Evolutionary conservation across 2,113 vertebrate species (phyloP).

Genomic region (Eulacestoma nigropectus): DNA sequence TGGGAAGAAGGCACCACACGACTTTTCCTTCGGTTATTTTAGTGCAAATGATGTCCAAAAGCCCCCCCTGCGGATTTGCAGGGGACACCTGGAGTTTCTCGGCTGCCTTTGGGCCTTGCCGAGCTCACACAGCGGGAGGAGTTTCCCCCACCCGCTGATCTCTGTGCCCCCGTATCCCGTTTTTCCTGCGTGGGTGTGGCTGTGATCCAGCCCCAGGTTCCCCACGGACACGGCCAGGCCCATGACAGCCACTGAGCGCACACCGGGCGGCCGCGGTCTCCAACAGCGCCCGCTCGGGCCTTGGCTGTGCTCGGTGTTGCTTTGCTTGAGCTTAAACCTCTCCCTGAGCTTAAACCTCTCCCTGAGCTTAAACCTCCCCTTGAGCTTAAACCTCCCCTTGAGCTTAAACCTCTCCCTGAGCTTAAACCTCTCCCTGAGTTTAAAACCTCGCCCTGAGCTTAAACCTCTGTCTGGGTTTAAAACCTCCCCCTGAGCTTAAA

Average conservation of each 20-base stretch:
- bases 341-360: background rate
- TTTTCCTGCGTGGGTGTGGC: conserved; percentile 48
- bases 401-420: background rate
- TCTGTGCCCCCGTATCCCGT: background rate
- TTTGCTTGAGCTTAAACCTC: background rate
- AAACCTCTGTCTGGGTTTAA: no score
- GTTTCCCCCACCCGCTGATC: conserved; percentile 17
- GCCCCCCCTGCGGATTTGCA: background rate
- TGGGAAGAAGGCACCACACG: fast-evolving
- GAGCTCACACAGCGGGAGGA: background rate
- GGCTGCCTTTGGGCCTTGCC: background rate
- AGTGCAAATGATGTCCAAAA: background rate
- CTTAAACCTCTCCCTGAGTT: background rate
- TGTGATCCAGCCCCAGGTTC: fast-evolving
- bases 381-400: background rate
- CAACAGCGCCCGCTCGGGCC: background rate
- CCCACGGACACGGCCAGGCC: background rate
- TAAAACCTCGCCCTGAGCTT: background rate
- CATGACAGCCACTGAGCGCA: background rate
- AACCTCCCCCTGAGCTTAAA: background rate
- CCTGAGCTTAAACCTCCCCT: no score
- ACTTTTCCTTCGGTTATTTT: background rate
- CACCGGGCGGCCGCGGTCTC: background rate
- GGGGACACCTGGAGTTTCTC: background rate
- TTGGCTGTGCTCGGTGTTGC: background rate